Conservation (phyloP, 2,888 invertebrate species). For the Glyphotaelius pellucidus region DNA sequence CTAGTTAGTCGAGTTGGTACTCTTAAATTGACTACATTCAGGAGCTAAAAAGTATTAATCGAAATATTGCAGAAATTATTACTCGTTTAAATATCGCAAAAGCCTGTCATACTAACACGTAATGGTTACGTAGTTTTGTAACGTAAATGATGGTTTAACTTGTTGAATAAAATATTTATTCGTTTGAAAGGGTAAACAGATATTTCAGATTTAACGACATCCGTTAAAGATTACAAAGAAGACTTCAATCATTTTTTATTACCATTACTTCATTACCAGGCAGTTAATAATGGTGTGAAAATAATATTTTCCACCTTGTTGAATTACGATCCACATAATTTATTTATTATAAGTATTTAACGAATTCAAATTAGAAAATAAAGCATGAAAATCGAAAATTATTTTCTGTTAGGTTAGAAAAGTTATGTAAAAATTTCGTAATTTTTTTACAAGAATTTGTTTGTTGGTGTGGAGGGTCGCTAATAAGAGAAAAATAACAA, state of each 20-base stretch:
- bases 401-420: too few species aligned
- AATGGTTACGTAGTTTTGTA: not conserved
- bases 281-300: not conserved
- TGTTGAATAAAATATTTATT: not conserved
- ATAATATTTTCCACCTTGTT: not conserved
- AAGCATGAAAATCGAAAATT: not conserved
- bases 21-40: too few species aligned
- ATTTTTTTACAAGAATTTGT: not conserved
- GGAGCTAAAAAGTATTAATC: not conserved
- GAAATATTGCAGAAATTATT: not conserved
- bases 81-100: too few species aligned
- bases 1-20: too few species aligned
- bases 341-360: not conserved
- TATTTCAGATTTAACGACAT: not conserved
- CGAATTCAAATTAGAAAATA: not conserved
- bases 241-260: not conserved
- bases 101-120: not conserved
- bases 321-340: not conserved
- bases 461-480: not conserved
- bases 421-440: not conserved
- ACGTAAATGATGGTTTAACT: not conserved
- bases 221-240: not conserved
- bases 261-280: not conserved
- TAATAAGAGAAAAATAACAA: too few species aligned
- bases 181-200: not conserved